These are phyloP conservation scores for Danio kyathit DNA, from an alignment of 2,797 vertebrate species.

Conservation along the genomic window DNA sequence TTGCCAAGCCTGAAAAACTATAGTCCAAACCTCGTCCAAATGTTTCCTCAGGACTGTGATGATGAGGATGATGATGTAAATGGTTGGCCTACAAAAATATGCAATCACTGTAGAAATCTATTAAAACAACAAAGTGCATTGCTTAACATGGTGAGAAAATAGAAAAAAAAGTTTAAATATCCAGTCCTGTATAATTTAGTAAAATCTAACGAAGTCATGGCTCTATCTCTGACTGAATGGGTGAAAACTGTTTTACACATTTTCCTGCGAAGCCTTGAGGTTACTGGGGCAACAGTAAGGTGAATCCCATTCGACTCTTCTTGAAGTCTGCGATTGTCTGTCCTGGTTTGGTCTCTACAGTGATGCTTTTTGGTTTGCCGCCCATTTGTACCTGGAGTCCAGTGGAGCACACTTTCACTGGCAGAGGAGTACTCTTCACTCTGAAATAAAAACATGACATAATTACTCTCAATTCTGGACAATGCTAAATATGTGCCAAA, in stretches of 20 bases:
- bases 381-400: conserved; percentile 76
- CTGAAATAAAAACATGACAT: conserved; percentile 68
- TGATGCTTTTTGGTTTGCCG: conserved; percentile 75
- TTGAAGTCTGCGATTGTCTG: conserved; percentile 75
- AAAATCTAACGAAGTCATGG: neutral
- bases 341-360: conserved; percentile 72
- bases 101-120: neutral
- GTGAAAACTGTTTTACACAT: neutral
- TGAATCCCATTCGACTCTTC: conserved; percentile 77
- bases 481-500: neutral
- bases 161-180: neutral
- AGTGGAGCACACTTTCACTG: conserved; percentile 73
- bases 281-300: conserved; percentile 75
- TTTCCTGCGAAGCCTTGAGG: neutral
- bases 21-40: too few species aligned
- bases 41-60: too few species aligned
- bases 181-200: neutral
- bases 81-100: too few species aligned
- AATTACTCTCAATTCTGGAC: conserved; percentile 23
- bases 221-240: neutral
- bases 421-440: conserved; percentile 65
- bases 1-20: too few species aligned
- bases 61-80: too few species aligned
- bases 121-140: conserved; percentile 30
- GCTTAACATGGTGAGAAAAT: neutral